A percentile compares a stretch with the other conserved stretches of the same genome.
Conservation (phyloP, 2,888 invertebrate species). For the Thymelicus lineola region DNA sequence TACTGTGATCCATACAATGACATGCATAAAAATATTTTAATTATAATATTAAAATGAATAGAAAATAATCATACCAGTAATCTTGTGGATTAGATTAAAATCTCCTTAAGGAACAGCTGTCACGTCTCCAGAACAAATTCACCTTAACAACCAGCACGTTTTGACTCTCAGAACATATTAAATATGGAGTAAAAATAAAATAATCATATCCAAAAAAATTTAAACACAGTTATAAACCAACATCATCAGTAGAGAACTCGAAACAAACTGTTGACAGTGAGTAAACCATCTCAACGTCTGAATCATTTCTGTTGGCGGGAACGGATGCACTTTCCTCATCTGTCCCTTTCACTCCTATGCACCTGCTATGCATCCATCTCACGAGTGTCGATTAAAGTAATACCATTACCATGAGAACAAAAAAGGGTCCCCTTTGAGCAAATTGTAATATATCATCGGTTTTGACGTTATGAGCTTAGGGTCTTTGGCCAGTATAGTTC, state of each 20-base stretch:
- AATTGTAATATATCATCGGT: constrained; percentile 84
- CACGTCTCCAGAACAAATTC: not conserved
- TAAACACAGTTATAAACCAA: constrained; percentile 35
- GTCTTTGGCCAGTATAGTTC: constrained; percentile 64
- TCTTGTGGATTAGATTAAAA: not conserved
- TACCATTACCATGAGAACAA: constrained; percentile 83
- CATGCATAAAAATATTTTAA: too few species aligned
- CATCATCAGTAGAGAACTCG: constrained; percentile 60
- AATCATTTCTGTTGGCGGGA: constrained; percentile 79
- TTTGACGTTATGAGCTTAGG: constrained; percentile 77
- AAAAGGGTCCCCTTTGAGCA: constrained; percentile 84
- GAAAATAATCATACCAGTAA: constrained; percentile 4
- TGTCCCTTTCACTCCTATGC: constrained; percentile 54
- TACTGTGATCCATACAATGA: too few species aligned
- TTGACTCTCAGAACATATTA: not conserved
- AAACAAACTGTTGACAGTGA: constrained; percentile 76
- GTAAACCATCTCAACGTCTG: constrained; percentile 71
- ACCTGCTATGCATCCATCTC: constrained; percentile 51
- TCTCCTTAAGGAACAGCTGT: not conserved
- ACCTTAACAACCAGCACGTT: not conserved
- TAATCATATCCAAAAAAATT: not conserved
- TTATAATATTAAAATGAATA: not conserved
- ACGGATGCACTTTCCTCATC: constrained; percentile 63
- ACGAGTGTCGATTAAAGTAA: constrained; percentile 76
- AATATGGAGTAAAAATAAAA: not conserved